Evolutionary conservation across 2,797 vertebrate species (phyloP), one percentile per base, ranked within the genome.

Genomic region (Cichlasoma orientale): DNA sequence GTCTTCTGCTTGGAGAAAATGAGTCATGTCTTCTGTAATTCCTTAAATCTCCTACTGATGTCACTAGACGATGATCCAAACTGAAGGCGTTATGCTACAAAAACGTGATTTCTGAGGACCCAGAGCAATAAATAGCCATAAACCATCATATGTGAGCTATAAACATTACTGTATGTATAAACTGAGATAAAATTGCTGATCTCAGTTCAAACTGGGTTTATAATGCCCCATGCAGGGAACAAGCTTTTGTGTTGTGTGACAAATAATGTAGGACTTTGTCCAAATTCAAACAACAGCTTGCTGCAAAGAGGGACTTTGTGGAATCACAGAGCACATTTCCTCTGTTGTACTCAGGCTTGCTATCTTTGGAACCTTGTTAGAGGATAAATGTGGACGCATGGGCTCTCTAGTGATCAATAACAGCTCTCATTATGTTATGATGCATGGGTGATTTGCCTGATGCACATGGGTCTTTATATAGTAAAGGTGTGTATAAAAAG

Each of bases 11-110:
- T 10, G 57, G 38, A 57, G 23, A 53, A 55, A 77, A 70, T 68
- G 16, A 78, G 71, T 77, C 73, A 78, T 25, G 7, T 57, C 50
- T 14, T 21, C 41, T 57, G 53, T 59, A 80, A 74, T 38, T 52
- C 81, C 14, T 38, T 61, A 47, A 78, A 71, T 76, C 59, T 69
- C 56, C 66, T 13, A 36, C 68, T 72, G 75, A 66, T 72, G 66
- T 74, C 59, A 56, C 75, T 7, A 27, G 38, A 50, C 3, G 0
- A 56, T 31, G 44, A 44, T 56, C 44, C 23, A 78, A 78, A 63
- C n/a, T 13, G 36, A 59, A n/a, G 4, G 13, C 21, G 21, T 38
- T 55, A 14, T 25, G 38, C 1, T 7, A 23, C 3, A 57, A 56
- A 74, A 56, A 63, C 3, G 2, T 3, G 4, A 56, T 56, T 73